Evolutionary conservation across 2,797 vertebrate species (phyloP), one percentile per base, ranked within the genome.

Genomic region (Amniataba percoides): DNA sequence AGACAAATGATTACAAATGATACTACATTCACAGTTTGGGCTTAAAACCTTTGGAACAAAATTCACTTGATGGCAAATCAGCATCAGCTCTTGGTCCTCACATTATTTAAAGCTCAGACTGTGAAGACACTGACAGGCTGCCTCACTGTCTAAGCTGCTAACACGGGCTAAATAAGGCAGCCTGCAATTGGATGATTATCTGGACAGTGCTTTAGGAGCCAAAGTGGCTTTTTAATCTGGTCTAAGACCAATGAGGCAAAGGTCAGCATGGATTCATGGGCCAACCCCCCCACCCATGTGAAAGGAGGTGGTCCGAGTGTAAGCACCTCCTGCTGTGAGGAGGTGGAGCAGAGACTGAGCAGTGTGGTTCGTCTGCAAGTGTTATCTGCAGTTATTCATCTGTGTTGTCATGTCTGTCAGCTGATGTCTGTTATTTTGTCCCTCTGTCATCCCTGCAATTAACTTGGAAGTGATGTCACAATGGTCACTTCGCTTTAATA

Each of bases 151-250:
- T 92, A 91, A 93, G 92, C 93, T 78, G 77, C 86, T 81, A 80
- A 80, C 56, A 23, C 34, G 43, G 52, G 84, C 87, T 94, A 94
- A 91, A 93, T 92, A 88, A 84, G 53, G 92, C 82, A 76, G 69
- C 16, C 31, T 60, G 52, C 84, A 93, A 94, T 93, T 84, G 92
- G 93, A 95, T 95, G 76, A 93, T 36, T 83, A 85, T 67, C 65
- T 85, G 78, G 45, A 27, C 10, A 16, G 60, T 77, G 71, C 87
- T 86, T 84, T 80, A 76, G 58, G 65, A 73, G 75, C 62, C 66
- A 85, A 89, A 92, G 82, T 61, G 60, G 59, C 48, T 64, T 83
- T 84, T 78, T 92, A 94, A 93, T 93, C 93, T 40, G 51, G 16
- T 42, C 49, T 77, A 84, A 84, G 60, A 71, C 51, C 52, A 67